Evolutionary conservation across 2,888 invertebrate genomes (phyloP).

Genomic region (Argyresthia albistria): DNA sequence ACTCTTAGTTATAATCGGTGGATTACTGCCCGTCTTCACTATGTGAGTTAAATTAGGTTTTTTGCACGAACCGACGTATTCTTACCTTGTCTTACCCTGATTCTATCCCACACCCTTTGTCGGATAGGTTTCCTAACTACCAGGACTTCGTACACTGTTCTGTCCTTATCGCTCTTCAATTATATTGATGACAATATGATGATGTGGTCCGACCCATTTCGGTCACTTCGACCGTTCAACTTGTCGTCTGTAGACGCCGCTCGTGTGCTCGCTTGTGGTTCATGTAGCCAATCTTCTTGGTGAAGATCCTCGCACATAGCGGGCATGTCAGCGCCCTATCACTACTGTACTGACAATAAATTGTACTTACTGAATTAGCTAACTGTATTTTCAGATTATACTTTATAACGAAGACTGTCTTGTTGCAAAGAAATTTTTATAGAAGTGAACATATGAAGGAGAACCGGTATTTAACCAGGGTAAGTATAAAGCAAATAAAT

Average conservation of each 20-base stretch:
- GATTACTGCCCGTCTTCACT: constrained; percentile 37
- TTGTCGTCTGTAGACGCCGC: too few relatives aligned
- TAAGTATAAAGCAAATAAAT: constrained; percentile 19
- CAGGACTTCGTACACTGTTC: too few relatives aligned
- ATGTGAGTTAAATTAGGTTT: neutral
- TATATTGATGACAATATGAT: too few relatives aligned
- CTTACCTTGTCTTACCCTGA: neutral
- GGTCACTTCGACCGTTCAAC: too few relatives aligned
- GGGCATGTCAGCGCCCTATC: too few relatives aligned
- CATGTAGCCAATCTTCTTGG: too few relatives aligned
- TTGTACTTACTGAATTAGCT: neutral
- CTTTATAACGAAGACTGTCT: constrained; percentile 57
- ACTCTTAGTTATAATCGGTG: constrained; percentile 53
- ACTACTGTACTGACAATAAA: too few relatives aligned
- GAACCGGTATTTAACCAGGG: constrained; percentile 56
- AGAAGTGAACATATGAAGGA: constrained; percentile 52
- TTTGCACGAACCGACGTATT: neutral
- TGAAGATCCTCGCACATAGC: too few relatives aligned
- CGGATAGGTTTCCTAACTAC: too few relatives aligned
- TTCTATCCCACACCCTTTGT: neutral
- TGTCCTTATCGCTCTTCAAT: too few relatives aligned
- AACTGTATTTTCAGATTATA: constrained; percentile 39
- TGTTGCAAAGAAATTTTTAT: constrained; percentile 56
- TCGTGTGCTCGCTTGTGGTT: too few relatives aligned
- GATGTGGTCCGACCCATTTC: too few relatives aligned